Evolutionary conservation across 2,113 vertebrate species (phyloP), one percentile per base, ranked within the genome.

Genomic region (Natator depressus): DNA sequence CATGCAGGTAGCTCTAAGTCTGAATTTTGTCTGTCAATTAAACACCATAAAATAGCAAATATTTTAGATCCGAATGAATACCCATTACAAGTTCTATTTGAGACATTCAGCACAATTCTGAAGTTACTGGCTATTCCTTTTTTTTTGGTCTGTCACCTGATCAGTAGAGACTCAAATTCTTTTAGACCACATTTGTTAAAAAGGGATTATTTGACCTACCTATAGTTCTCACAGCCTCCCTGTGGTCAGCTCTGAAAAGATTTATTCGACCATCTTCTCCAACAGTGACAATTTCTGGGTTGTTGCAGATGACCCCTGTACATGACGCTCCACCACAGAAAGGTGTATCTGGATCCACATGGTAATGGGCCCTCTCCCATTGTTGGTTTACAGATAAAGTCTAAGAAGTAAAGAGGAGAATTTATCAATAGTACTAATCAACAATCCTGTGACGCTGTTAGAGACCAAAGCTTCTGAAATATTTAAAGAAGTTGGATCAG

Each of bases 211-310:
- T 85, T 88, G 19, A 87, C 98, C 91, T 96, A 99, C 99, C 99
- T 98, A 99, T 99, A 82, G 98, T 98, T 93, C 99, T 98, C 57
- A 98, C 87, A 65, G 99, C 96, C 95, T 98, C 98, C 95, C 98
- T 99, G 88, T 99, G 99, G 92, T 99, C 99, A 19, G 97, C 98
- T 98, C 99, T 98, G 96, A 99, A 99, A 92, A 99, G 96, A 92
- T 99, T 98, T 95, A 99, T 99, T 94, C 99, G 99, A 27, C 99
- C 99, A 65, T 99, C 99, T 97, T 99, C 99, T 29, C 99, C 99
- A 10, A 99, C 99, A 0, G 98, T 98, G 80, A 99, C 98, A 16
- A 99, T 99, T 96, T 99, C 99, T 35, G 99, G 99, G 87, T 98
- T 99, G 96, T 96, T 99, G 95, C 99, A 99, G 51, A 99, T 98